A percentile compares a stretch with the other conserved stretches of the same genome.
Evolutionary conservation across 1,140 invertebrate genomes (phyloP).

Genomic region (Trachelipus rathkii): DNA sequence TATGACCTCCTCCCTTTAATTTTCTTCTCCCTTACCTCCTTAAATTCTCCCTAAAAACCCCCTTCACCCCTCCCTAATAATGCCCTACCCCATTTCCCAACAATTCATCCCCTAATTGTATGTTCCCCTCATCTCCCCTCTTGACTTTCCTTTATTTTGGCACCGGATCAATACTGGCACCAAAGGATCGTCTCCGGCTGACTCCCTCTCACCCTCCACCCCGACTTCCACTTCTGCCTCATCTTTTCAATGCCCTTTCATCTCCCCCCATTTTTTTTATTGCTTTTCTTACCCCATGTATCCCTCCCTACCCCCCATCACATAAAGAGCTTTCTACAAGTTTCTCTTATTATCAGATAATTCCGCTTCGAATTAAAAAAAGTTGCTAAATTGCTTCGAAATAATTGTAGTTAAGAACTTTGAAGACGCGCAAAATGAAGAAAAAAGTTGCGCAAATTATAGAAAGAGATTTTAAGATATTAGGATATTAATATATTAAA

Average conservation of each 20-base stretch:
- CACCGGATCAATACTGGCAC: conserved; percentile 8
- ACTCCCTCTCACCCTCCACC: neutral
- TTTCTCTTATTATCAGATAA: neutral
- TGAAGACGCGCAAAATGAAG: neutral
- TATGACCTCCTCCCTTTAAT: no score
- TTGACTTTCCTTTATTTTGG: conserved; percentile 13
- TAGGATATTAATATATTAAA: neutral
- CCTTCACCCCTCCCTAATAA: no score
- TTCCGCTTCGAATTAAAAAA: neutral
- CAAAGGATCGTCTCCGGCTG: neutral
- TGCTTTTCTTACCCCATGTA: neutral
- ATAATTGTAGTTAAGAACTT: neutral
- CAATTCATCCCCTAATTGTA: no score
- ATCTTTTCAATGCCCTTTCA: no score
- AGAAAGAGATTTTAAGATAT: neutral
- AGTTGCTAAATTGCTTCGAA: no score
- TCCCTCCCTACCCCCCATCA: neutral
- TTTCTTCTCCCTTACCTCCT: no score
- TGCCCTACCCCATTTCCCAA: neutral
- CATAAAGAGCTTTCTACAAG: neutral
- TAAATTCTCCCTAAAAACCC: no score
- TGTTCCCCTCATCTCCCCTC: neutral
- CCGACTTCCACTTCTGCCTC: no score
- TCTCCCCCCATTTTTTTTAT: neutral
- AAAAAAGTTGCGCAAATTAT: neutral